Evolutionary conservation across 2,113 vertebrate genomes (phyloP).

Genomic region (Brienomyrus longianalis): DNA sequence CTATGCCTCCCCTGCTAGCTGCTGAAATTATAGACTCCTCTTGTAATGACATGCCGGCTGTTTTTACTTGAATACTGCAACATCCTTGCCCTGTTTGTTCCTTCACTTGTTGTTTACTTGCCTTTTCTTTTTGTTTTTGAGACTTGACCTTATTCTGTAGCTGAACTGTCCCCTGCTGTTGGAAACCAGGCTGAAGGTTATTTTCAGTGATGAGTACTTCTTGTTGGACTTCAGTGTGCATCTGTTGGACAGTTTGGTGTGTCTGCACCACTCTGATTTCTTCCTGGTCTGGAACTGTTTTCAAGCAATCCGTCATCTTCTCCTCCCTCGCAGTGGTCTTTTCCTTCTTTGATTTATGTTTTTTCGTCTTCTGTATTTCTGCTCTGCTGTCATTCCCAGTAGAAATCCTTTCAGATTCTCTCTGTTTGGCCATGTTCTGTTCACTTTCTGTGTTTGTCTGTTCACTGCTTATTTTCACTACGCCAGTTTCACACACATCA

Average conservation of each 20-base stretch:
- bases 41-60: conserved; percentile 40
- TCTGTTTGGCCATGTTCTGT: conserved; percentile 32
- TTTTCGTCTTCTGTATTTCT: conserved; percentile 50
- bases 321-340: conserved; percentile 43
- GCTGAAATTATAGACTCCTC: conserved; percentile 43
- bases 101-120: conserved; percentile 37
- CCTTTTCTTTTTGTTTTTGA: conserved; percentile 45
- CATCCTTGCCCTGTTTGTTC: conserved; percentile 41
- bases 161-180: conserved; percentile 34
- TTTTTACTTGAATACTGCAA: conserved; percentile 40
- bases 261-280: conserved; percentile 35
- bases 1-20: conserved; percentile 53
- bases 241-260: conserved; percentile 36
- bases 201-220: conserved; percentile 43
- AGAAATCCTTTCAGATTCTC: conserved; percentile 32
- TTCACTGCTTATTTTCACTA: conserved; percentile 26
- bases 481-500: conserved; percentile 30
- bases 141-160: conserved; percentile 48
- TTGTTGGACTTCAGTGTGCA: conserved; percentile 39
- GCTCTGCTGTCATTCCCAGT: conserved; percentile 34
- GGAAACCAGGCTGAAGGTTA: conserved; percentile 38
- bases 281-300: conserved; percentile 37
- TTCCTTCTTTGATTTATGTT: conserved; percentile 60
- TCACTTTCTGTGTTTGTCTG: conserved; percentile 32
- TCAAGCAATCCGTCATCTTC: conserved; percentile 26